Evolutionary conservation across 1,140 invertebrate genomes (phyloP).

Genomic region (Nomia melanderi): DNA sequence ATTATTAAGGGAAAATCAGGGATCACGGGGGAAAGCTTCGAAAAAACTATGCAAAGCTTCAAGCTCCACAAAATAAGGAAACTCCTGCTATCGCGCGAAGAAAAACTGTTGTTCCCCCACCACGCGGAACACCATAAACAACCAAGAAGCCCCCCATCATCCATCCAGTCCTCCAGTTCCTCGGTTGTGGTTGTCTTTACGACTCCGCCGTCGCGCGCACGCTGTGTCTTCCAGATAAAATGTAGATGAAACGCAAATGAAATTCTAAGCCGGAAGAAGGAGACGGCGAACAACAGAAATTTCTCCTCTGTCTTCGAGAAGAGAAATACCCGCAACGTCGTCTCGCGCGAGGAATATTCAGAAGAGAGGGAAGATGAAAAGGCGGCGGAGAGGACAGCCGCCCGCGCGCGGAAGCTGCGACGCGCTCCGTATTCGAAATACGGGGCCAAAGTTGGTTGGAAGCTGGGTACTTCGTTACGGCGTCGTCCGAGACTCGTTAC

Average conservation of each 20-base stretch:
- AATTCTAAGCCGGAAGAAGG: not conserved
- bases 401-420: too few species aligned
- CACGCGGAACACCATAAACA: too few species aligned
- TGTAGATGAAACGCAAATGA: slow-evolving; percentile 10
- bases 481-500: slow-evolving; percentile 34
- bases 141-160: not conserved
- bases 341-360: not conserved
- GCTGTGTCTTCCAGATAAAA: slow-evolving; percentile 6
- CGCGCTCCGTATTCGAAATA: not conserved
- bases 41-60: too few species aligned
- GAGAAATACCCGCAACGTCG: not conserved
- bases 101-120: too few species aligned
- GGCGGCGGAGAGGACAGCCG: too few species aligned
- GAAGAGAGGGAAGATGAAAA: not conserved
- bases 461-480: slow-evolving; percentile 26
- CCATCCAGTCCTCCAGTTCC: not conserved
- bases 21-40: too few species aligned
- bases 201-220: too few species aligned
- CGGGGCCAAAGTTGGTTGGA: slow-evolving; percentile 22
- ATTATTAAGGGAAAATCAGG: too few species aligned
- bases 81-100: too few species aligned
- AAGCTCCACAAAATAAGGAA: too few species aligned
- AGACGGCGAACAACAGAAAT: not conserved
- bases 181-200: too few species aligned
- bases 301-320: not conserved